Evolutionary conservation across 2,888 invertebrate genomes (phyloP).

Genomic region (Sesia apiformis): DNA sequence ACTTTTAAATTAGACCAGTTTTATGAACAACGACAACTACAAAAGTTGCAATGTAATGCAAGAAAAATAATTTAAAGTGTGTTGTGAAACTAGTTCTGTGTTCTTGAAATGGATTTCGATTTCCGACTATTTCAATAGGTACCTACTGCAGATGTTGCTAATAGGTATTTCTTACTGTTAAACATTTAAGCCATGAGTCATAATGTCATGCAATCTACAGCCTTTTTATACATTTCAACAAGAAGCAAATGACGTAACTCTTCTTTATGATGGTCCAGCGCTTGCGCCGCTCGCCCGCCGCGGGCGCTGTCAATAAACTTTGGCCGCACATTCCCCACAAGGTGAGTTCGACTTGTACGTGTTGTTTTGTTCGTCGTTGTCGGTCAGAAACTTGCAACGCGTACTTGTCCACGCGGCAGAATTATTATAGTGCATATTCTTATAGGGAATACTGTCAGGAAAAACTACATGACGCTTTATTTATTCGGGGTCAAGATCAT

Average conservation of each 20-base stretch:
- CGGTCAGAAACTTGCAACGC: slow-evolving; percentile 17
- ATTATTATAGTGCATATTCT: neutral
- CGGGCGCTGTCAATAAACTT: slow-evolving; percentile 71
- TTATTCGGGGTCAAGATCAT: slow-evolving; percentile 43
- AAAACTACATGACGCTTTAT: neutral
- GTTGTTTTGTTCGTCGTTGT: slow-evolving; percentile 38
- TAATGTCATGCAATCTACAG: slow-evolving; percentile 33
- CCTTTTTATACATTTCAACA: slow-evolving; percentile 42
- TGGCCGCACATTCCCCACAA: slow-evolving; percentile 39
- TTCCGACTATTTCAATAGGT: neutral
- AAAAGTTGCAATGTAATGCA: no score
- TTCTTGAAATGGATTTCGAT: neutral
- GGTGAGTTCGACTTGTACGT: slow-evolving; percentile 41
- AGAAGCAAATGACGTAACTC: slow-evolving; percentile 51
- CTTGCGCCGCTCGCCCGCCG: slow-evolving; percentile 34
- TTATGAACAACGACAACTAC: no score
- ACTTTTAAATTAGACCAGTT: no score
- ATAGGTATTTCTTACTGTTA: neutral
- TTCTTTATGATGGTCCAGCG: slow-evolving; percentile 34
- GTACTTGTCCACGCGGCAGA: neutral
- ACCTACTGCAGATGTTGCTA: no score
- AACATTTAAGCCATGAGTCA: slow-evolving; percentile 29
- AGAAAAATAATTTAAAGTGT: no score
- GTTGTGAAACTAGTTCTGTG: no score
- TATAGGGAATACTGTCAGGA: neutral